Percentiles rank a stretch among this genome's conserved stretches.
Conservation (phyloP, 2,113 vertebrate genomes). For the Orientallactaga bullata region DNA sequence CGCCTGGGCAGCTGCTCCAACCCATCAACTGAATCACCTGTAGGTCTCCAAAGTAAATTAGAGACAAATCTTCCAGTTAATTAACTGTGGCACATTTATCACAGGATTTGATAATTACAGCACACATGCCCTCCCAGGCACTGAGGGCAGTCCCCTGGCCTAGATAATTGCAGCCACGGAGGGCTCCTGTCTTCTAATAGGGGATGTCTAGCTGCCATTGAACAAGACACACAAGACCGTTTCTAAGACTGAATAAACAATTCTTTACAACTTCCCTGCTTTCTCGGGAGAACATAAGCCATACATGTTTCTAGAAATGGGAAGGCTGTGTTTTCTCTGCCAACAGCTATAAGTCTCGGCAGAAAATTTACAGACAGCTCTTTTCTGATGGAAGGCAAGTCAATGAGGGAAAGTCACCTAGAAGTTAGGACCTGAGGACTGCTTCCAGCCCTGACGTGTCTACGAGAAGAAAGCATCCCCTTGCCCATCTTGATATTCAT, state of each 20-base stretch:
- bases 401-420: background rate
- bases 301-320: slow-evolving; percentile 23
- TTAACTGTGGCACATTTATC: slow-evolving; percentile 71
- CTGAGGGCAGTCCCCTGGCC: background rate
- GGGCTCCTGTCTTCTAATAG: background rate
- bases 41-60: slow-evolving; percentile 67
- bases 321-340: slow-evolving; percentile 36
- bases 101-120: slow-evolving; percentile 64
- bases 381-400: background rate
- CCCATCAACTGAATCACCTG: slow-evolving; percentile 43
- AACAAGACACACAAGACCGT: background rate
- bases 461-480: background rate
- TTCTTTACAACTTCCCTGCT: slow-evolving; percentile 4
- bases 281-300: slow-evolving; percentile 24
- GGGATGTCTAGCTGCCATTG: background rate
- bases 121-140: slow-evolving; percentile 12
- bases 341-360: slow-evolving; percentile 16
- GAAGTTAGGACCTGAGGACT: background rate
- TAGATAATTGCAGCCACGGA: background rate
- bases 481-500: background rate
- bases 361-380: background rate
- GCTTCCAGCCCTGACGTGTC: background rate
- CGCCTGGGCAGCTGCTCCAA: background rate
- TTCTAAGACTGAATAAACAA: slow-evolving; percentile 48
- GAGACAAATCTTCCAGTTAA: slow-evolving; percentile 71